These are phyloP conservation scores for Sialis fuliginosa DNA, from an alignment of 2,888 invertebrate genomes.

Conservation along the genomic window DNA sequence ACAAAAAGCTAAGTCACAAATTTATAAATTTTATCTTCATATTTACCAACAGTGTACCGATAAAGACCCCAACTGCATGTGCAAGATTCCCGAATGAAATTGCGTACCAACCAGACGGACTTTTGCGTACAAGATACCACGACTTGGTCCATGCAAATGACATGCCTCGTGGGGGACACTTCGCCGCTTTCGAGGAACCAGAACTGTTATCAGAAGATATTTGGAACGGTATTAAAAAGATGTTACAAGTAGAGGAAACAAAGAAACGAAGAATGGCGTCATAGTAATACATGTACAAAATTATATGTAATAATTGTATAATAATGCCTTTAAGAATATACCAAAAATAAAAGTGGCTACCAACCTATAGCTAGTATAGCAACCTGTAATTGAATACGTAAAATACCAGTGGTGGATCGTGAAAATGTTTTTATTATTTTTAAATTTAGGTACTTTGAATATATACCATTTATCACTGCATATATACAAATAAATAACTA, in stretches of 20 bases:
- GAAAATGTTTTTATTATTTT: too few species aligned
- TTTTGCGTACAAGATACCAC: slow-evolving; percentile 37
- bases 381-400: too few species aligned
- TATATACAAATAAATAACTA: too few species aligned
- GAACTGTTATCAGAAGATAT: slow-evolving; percentile 52
- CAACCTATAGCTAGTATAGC: too few species aligned
- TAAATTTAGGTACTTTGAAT: too few species aligned
- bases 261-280: too few species aligned
- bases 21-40: not conserved
- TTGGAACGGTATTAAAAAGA: slow-evolving; percentile 35
- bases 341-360: too few species aligned
- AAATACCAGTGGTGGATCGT: too few species aligned
- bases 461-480: too few species aligned
- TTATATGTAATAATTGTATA: too few species aligned
- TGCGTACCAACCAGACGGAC: slow-evolving; percentile 33
- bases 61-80: slow-evolving; percentile 53
- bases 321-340: too few species aligned
- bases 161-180: slow-evolving; percentile 63
- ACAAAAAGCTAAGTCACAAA: not conserved
- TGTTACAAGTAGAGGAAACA: slow-evolving; percentile 14
- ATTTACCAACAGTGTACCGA: slow-evolving; percentile 36
- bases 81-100: slow-evolving; percentile 58
- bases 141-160: slow-evolving; percentile 52
- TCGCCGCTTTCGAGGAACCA: slow-evolving; percentile 68
- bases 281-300: too few species aligned